A percentile compares a stretch with the other conserved stretches of the same genome.
These are phyloP conservation scores for Eubasilissa splendida DNA, from an alignment of 2,888 invertebrate species.

Conservation along the genomic window DNA sequence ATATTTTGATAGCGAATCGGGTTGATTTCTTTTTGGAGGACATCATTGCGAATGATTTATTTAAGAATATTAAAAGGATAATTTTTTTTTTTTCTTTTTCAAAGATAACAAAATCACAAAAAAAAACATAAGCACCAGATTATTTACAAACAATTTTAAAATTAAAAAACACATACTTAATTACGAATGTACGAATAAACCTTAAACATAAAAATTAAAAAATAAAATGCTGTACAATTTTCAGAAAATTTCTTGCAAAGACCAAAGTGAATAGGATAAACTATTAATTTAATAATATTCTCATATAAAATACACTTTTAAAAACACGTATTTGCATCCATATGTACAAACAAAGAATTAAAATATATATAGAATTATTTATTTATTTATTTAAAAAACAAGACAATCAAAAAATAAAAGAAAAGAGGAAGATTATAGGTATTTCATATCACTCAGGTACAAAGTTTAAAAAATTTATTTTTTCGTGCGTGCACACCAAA, in stretches of 20 bases:
- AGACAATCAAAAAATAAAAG: conserved; percentile 37
- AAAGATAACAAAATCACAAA: conserved; percentile 28
- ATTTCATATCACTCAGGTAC: conserved; percentile 56
- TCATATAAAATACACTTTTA: conserved; percentile 21
- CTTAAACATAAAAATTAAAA: conserved; percentile 21
- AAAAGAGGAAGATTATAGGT: conserved; percentile 32
- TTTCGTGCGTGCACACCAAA: conserved; percentile 8
- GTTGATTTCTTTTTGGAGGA: too few relatives aligned
- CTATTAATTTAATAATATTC: background rate
- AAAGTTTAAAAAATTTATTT: conserved; percentile 46
- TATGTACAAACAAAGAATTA: conserved; percentile 37
- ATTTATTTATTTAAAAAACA: conserved; percentile 43
- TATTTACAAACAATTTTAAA: conserved; percentile 15
- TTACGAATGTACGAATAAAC: conserved; percentile 3
- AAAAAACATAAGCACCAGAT: conserved; percentile 24
- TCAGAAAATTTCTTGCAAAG: conserved; percentile 38
- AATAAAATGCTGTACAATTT: conserved; percentile 33
- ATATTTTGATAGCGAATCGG: background rate
- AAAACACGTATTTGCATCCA: conserved; percentile 20
- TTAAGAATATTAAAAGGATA: background rate
- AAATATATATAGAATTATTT: conserved; percentile 13
- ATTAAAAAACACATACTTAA: background rate
- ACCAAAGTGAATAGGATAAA: conserved; percentile 25
- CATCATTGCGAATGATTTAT: background rate
- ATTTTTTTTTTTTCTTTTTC: conserved; percentile 20